Conservation (phyloP, 2,797 vertebrate genomes). For the Neoniphon sammara region DNA sequence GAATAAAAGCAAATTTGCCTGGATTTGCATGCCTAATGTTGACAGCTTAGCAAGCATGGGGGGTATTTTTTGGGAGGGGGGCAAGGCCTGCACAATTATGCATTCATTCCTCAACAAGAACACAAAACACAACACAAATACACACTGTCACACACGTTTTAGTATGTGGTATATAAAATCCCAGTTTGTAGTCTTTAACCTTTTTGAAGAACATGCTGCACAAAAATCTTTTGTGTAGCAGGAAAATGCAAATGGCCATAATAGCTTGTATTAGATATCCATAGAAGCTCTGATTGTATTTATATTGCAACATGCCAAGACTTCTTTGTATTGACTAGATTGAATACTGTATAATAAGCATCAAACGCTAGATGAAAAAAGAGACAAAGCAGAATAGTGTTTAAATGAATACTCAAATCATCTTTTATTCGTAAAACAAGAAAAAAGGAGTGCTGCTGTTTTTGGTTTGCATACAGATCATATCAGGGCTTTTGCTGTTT, state of each 20-base stretch:
- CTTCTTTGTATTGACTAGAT: neutral
- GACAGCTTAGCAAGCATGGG: conserved; percentile 52
- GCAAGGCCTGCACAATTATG: conserved; percentile 27
- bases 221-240: neutral
- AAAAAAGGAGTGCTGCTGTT: neutral
- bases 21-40: conserved; percentile 77
- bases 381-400: neutral
- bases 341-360: too few relatives aligned
- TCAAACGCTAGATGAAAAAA: neutral
- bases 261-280: neutral
- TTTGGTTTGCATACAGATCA: neutral
- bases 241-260: neutral
- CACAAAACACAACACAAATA: neutral
- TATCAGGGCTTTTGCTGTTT: neutral
- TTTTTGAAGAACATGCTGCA: neutral
- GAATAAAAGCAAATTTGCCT: conserved; percentile 70
- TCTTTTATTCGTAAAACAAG: neutral
- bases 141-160: conserved; percentile 2
- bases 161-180: conserved; percentile 31
- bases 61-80: conserved; percentile 15
- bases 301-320: neutral
- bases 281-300: neutral
- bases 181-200: conserved; percentile 12
- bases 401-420: too few relatives aligned
- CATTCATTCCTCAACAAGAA: conserved; percentile 31